Conservation (phyloP, 1,140 invertebrate species). For the Trichogramma pretiosum region DNA sequence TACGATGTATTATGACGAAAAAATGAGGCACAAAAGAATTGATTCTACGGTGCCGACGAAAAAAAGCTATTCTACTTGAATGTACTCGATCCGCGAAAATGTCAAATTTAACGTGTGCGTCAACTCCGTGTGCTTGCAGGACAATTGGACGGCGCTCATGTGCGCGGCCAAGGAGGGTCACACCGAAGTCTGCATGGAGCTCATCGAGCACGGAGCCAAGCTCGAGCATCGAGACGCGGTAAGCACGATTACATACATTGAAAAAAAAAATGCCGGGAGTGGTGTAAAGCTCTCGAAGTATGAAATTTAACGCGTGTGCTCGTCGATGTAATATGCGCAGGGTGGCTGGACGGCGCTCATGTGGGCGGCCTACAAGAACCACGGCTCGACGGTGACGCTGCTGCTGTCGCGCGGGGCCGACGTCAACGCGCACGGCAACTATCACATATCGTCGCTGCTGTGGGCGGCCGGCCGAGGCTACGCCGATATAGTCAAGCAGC, state of each 20-base stretch:
- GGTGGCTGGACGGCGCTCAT: constrained; percentile 94
- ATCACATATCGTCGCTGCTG: constrained; percentile 84
- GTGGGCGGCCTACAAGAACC: constrained; percentile 95
- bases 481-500: constrained; percentile 70
- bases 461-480: constrained; percentile 91
- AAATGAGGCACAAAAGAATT: background rate
- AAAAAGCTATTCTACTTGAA: background rate
- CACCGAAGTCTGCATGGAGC: constrained; percentile 67
- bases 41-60: too few relatives aligned
- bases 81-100: too few relatives aligned
- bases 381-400: constrained; percentile 66
- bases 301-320: too few relatives aligned
- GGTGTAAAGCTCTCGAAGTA: too few relatives aligned
- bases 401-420: constrained; percentile 85
- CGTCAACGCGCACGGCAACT: constrained; percentile 92
- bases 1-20: too few relatives aligned
- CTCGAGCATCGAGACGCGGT: constrained; percentile 92
- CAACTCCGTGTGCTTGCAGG: constrained; percentile 41
- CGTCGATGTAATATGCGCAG: too few relatives aligned
- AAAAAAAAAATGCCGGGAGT: background rate
- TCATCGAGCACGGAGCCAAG: constrained; percentile 78
- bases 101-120: background rate
- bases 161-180: constrained; percentile 87
- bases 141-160: constrained; percentile 87
- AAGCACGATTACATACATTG: constrained; percentile 29